Conservation (phyloP, 2,797 vertebrate genomes). For the Coregonus ussuriensis region DNA sequence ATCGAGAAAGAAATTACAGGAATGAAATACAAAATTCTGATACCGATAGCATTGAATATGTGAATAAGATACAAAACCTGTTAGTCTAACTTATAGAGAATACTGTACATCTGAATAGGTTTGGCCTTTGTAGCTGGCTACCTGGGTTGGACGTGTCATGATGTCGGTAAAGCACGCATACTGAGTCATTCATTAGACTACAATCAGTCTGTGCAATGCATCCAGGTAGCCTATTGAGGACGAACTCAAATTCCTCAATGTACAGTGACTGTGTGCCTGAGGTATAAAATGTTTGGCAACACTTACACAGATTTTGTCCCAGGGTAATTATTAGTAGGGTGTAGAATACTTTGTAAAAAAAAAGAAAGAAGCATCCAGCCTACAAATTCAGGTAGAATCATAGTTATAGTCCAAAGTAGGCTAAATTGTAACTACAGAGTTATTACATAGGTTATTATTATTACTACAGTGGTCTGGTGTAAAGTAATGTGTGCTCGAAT, state of each 20-base stretch:
- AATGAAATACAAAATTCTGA: not conserved
- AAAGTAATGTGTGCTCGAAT: not conserved
- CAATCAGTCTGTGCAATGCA: not conserved
- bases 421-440: too few relatives aligned
- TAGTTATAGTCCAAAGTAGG: too few relatives aligned
- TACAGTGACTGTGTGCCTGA: not conserved
- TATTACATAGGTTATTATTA: too few relatives aligned
- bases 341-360: not conserved
- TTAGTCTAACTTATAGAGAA: not conserved
- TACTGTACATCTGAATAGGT: not conserved
- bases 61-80: not conserved
- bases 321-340: not conserved
- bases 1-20: not conserved
- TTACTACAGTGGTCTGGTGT: not conserved
- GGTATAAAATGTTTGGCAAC: not conserved
- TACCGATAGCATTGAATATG: not conserved
- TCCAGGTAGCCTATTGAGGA: not conserved
- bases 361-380: too few relatives aligned
- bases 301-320: not conserved
- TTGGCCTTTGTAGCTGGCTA: not conserved
- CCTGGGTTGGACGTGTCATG: not conserved
- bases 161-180: not conserved
- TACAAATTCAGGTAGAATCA: too few relatives aligned
- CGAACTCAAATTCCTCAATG: too few relatives aligned
- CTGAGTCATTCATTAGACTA: not conserved